These are phyloP conservation scores for Phenacoccus solenopsis DNA, from an alignment of 1,140 invertebrate genomes.

Conservation along the genomic window DNA sequence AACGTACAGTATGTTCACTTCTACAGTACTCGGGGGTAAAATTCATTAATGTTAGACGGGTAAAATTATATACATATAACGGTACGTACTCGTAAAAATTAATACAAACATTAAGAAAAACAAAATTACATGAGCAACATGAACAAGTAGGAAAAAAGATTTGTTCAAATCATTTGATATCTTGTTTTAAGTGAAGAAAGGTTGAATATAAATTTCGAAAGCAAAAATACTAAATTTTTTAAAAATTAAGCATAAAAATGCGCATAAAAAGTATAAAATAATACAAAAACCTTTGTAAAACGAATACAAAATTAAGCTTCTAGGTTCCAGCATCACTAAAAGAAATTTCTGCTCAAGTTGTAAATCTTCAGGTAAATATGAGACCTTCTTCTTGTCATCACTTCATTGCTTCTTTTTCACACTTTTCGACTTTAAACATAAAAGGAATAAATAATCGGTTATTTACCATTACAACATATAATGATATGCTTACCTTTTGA, in stretches of 20 bases:
- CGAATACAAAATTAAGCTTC: slow-evolving; percentile 14
- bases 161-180: neutral
- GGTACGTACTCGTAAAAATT: too few species aligned
- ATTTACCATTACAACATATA: too few species aligned
- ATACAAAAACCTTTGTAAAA: slow-evolving; percentile 4
- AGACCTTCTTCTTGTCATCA: too few species aligned
- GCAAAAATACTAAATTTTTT: neutral
- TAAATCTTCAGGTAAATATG: too few species aligned
- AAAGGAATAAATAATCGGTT: neutral
- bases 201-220: neutral
- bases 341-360: neutral
- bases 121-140: neutral
- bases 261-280: neutral
- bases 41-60: too few species aligned
- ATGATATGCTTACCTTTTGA: neutral
- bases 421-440: neutral
- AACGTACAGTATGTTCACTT: too few species aligned
- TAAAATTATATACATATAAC: too few species aligned
- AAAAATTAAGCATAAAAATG: neutral
- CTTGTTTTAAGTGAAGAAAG: neutral
- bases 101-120: neutral
- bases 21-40: too few species aligned
- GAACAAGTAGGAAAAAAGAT: neutral
- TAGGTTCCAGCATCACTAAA: slow-evolving; percentile 4
- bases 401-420: neutral